Evolutionary conservation across 2,113 vertebrate genomes (phyloP).

Genomic region (Vombatus ursinus): DNA sequence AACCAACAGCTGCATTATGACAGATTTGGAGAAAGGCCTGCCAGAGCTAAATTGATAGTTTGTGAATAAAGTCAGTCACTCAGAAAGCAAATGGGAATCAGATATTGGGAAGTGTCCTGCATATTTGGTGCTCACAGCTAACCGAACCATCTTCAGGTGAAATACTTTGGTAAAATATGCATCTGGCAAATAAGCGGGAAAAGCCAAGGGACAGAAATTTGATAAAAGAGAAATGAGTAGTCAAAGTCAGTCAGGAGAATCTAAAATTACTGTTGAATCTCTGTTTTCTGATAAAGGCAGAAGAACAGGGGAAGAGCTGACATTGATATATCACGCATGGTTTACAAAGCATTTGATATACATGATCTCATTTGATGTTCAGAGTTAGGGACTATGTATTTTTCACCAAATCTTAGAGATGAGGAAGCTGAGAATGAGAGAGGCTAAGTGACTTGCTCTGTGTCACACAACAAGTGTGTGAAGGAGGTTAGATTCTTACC

Average conservation of each 20-base stretch:
- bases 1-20: slow-evolving; percentile 49
- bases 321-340: background rate
- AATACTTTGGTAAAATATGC: background rate
- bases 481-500: background rate
- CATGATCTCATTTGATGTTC: background rate
- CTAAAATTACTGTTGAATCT: background rate
- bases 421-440: background rate
- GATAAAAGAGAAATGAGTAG: background rate
- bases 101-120: background rate
- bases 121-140: background rate
- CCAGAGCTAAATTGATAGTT: background rate
- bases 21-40: slow-evolving; percentile 32
- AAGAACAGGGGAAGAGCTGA: background rate
- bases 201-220: background rate
- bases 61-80: slow-evolving; percentile 19
- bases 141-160: slow-evolving; percentile 41
- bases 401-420: too few species aligned
- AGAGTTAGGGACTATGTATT: background rate
- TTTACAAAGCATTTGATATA: background rate
- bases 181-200: slow-evolving; percentile 12
- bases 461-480: background rate
- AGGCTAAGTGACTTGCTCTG: background rate
- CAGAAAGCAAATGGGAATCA: slow-evolving; percentile 37
- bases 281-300: background rate
- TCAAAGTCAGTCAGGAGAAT: background rate